phyloP scores from a whole-genome alignment of 2,888 invertebrate genomes.

The Imbricaverruca yamaguchii region DNA sequence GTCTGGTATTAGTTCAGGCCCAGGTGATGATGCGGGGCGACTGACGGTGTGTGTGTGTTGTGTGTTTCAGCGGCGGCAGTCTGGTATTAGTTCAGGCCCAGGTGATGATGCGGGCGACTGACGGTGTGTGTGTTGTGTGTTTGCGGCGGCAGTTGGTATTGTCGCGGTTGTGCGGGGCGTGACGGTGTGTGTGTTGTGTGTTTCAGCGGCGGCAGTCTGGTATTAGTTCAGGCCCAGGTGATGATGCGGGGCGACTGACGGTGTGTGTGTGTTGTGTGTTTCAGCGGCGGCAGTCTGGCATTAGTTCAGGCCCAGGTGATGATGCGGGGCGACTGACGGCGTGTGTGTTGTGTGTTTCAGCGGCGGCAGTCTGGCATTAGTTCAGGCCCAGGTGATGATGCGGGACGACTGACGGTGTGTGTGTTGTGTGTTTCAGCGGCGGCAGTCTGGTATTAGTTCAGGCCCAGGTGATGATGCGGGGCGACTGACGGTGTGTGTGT shows the following conservation, averaged over 20 bases:
- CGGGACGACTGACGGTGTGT: too few relatives aligned
- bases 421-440: background rate
- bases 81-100: constrained; percentile 96
- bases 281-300: constrained; percentile 82
- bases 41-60: constrained; percentile 93
- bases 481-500: background rate
- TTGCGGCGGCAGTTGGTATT: too few relatives aligned
- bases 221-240: background rate
- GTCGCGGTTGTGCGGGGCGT: too few relatives aligned
- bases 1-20: constrained; percentile 93
- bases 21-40: constrained; percentile 99
- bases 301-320: constrained; percentile 98
- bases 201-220: background rate
- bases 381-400: constrained; percentile 96
- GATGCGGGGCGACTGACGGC: constrained; percentile 96
- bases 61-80: constrained; percentile 62
- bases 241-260: background rate
- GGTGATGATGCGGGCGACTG: constrained; percentile 94
- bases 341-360: constrained; percentile 46
- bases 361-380: constrained; percentile 86
- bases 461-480: background rate
- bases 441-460: background rate
- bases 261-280: background rate
- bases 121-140: too few relatives aligned
- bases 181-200: too few relatives aligned